A percentile compares a stretch with the other conserved stretches of the same genome.
phyloP scores from a whole-genome alignment of 2,797 vertebrate genomes.

The Pyrocephalus nanus region DNA sequence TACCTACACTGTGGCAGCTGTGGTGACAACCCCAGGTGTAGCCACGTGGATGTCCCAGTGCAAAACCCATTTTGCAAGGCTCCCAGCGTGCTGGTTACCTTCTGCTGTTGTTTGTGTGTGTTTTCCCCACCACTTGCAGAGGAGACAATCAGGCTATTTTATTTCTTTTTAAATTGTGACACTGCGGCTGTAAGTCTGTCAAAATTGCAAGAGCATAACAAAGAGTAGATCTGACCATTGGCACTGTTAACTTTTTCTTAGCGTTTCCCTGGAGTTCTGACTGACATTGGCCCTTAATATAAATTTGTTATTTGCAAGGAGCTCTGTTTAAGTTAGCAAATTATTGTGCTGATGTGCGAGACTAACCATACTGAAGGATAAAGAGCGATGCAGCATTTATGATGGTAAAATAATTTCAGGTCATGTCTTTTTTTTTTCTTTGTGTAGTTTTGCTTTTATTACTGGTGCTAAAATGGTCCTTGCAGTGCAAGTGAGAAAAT shows the following conservation, averaged over 20 bases:
- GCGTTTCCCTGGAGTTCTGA: background rate
- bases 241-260: background rate
- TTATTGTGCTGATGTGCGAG: slow-evolving; percentile 12
- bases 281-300: background rate
- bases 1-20: background rate
- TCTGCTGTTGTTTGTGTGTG: background rate
- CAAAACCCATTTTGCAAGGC: background rate
- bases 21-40: background rate
- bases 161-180: background rate
- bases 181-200: background rate
- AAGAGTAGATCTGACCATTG: background rate
- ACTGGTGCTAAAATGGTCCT: slow-evolving; percentile 19
- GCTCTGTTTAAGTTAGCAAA: slow-evolving; percentile 17
- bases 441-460: slow-evolving; percentile 44
- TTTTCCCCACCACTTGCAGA: background rate
- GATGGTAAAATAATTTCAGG: slow-evolving; percentile 52
- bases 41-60: background rate
- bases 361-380: slow-evolving; percentile 20
- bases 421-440: slow-evolving; percentile 16
- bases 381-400: slow-evolving; percentile 15
- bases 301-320: slow-evolving; percentile 6
- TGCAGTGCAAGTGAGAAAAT: slow-evolving; percentile 17
- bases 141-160: background rate
- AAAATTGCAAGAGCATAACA: background rate
- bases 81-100: background rate